These are phyloP conservation scores for Danaus plexippus DNA, from an alignment of 1,140 invertebrate species.

Conservation along the genomic window DNA sequence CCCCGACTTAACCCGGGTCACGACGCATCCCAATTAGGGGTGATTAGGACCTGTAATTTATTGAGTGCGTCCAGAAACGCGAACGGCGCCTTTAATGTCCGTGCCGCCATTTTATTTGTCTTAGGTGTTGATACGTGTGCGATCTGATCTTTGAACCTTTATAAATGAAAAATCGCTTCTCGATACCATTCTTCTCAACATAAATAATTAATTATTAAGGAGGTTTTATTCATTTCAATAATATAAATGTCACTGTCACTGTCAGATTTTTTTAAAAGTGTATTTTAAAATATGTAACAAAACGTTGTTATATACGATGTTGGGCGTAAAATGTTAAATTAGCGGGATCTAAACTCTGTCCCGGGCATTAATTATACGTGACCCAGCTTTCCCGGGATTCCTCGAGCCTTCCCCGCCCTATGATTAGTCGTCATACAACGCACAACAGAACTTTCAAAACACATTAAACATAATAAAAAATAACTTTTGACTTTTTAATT, in stretches of 20 bases:
- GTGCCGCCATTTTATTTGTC: slow-evolving; percentile 47
- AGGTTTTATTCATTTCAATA: too few species aligned
- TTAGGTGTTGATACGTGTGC: slow-evolving; percentile 37
- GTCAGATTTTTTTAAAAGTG: not conserved
- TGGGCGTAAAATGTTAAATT: slow-evolving; percentile 13
- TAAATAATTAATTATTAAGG: too few species aligned
- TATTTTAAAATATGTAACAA: not conserved
- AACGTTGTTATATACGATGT: not conserved
- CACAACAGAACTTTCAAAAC: slow-evolving; percentile 19
- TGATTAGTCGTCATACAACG: slow-evolving; percentile 29
- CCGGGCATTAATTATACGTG: slow-evolving; percentile 19
- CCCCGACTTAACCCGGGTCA: slow-evolving; percentile 65
- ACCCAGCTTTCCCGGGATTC: slow-evolving; percentile 22
- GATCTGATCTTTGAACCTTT: too few species aligned
- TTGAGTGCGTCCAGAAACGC: slow-evolving; percentile 55
- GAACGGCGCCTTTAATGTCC: slow-evolving; percentile 40
- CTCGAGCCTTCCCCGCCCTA: slow-evolving; percentile 27
- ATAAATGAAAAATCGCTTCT: too few species aligned
- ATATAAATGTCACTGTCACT: too few species aligned
- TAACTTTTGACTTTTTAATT: not conserved
- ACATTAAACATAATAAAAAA: slow-evolving; percentile 24
- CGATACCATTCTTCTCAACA: too few species aligned
- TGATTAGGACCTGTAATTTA: slow-evolving; percentile 67
- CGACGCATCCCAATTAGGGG: slow-evolving; percentile 65
- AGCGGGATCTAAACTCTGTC: slow-evolving; percentile 10